Percentiles rank a stretch among this genome's conserved stretches.
phyloP scores from a whole-genome alignment of 2,113 vertebrate genomes.

The Electrona antarctica region DNA sequence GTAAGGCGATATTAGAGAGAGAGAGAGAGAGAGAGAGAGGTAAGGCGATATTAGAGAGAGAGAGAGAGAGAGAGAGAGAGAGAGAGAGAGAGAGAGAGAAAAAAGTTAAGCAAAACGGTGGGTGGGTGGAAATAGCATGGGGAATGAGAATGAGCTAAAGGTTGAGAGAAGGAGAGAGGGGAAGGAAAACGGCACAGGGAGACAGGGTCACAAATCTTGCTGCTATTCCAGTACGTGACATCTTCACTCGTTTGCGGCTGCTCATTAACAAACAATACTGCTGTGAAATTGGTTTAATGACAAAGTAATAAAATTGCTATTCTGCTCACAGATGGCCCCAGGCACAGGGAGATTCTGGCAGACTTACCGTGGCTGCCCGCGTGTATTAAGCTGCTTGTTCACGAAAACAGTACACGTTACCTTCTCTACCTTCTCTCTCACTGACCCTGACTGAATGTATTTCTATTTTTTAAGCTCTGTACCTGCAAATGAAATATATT shows the following conservation, averaged over 20 bases:
- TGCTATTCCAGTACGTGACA: conserved; percentile 98
- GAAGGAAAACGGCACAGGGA: conserved; percentile 51
- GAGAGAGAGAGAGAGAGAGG: conserved; percentile 17
- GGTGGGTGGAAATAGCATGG: conserved; percentile 39
- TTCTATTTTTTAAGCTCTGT: conserved; percentile 84
- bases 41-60: conserved; percentile 31
- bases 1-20: conserved; percentile 30
- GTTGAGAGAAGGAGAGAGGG: conserved; percentile 40
- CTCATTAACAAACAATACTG: conserved; percentile 99
- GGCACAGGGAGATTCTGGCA: conserved; percentile 94
- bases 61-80: conserved; percentile 14
- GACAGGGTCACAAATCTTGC: conserved; percentile 94
- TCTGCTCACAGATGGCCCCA: conserved; percentile 99
- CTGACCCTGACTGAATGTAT: conserved; percentile 70
- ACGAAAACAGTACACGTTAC: conserved; percentile 93
- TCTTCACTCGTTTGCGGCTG: conserved; percentile 98
- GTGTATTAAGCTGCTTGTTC: conserved; percentile 98
- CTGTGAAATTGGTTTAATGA: conserved; percentile 99
- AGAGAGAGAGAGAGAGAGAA: conserved; percentile 20
- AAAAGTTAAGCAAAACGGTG: conserved; percentile 48
- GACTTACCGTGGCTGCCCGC: conserved; percentile 96
- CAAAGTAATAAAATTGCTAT: conserved; percentile 99
- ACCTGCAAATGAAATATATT: conserved; percentile 83
- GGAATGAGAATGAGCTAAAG: conserved; percentile 66
- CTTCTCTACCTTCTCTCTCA: conserved; percentile 78